phyloP scores from a whole-genome alignment of 1,140 invertebrate species.

The Pectinophora gossypiella region DNA sequence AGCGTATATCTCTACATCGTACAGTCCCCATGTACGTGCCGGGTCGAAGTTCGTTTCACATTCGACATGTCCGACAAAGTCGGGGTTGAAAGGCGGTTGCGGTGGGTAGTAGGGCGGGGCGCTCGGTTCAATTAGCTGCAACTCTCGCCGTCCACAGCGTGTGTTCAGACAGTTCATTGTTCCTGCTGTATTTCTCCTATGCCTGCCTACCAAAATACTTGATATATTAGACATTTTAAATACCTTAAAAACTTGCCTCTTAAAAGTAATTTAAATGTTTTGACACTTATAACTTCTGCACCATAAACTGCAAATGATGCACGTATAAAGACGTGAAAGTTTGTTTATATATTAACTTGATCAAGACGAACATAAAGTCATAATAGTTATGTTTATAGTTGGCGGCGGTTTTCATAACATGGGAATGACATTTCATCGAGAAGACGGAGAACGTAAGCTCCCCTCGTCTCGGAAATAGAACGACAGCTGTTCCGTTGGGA shows the following conservation, averaged over 20 bases:
- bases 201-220: too few species aligned
- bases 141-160: conserved; percentile 27
- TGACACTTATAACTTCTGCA: neutral
- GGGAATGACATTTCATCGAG: neutral
- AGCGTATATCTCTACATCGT: conserved; percentile 26
- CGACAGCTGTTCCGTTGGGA: conserved; percentile 59
- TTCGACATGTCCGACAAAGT: conserved; percentile 36
- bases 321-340: too few species aligned
- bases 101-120: conserved; percentile 38
- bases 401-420: neutral
- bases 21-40: conserved; percentile 19
- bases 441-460: conserved; percentile 9
- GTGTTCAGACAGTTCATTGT: conserved; percentile 53
- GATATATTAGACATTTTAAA: too few species aligned
- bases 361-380: neutral
- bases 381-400: neutral
- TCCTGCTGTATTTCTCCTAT: neutral
- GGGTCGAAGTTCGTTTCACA: conserved; percentile 14
- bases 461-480: conserved; percentile 57
- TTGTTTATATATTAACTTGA: neutral
- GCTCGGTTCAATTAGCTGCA: conserved; percentile 33
- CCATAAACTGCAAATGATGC: neutral
- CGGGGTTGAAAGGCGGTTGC: conserved; percentile 56
- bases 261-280: too few species aligned
- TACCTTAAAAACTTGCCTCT: too few species aligned